Conservation (phyloP, 2,888 invertebrate species). For the Heliconius cydno region DNA sequence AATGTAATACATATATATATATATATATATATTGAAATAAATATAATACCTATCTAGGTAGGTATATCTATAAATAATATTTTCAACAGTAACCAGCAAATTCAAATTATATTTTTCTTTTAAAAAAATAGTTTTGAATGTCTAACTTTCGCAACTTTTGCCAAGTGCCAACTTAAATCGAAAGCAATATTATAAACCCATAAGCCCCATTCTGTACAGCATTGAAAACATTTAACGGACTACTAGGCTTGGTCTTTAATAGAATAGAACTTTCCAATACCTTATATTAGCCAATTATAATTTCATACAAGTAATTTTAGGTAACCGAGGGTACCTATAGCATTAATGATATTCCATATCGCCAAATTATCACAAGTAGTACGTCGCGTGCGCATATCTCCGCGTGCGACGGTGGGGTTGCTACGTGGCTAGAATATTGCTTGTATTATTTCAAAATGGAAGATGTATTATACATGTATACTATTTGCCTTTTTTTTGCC, state of each 20-base stretch:
- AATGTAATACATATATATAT: too few species aligned
- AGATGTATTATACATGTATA: slow-evolving; percentile 19
- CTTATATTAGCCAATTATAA: neutral
- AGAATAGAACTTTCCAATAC: slow-evolving; percentile 10
- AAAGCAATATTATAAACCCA: too few species aligned
- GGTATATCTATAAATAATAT: too few species aligned
- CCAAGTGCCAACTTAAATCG: too few species aligned
- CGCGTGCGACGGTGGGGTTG: slow-evolving; percentile 69
- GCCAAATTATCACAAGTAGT: slow-evolving; percentile 41
- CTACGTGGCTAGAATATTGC: slow-evolving; percentile 68
- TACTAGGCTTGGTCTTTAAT: neutral
- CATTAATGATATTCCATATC: slow-evolving; percentile 34
- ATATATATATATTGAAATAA: too few species aligned
- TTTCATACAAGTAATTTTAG: slow-evolving; percentile 9
- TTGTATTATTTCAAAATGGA: slow-evolving; percentile 34
- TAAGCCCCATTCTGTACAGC: too few species aligned
- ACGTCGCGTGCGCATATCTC: slow-evolving; percentile 71
- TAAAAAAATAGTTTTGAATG: too few species aligned
- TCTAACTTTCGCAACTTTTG: too few species aligned
- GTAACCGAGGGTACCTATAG: slow-evolving; percentile 9
- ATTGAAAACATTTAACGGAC: neutral
- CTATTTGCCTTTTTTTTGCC: neutral
- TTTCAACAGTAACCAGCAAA: too few species aligned
- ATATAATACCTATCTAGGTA: too few species aligned
- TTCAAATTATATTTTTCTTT: too few species aligned